Evolutionary conservation across 2,797 vertebrate species (phyloP).

Genomic region (Takifugu ocellatus): DNA sequence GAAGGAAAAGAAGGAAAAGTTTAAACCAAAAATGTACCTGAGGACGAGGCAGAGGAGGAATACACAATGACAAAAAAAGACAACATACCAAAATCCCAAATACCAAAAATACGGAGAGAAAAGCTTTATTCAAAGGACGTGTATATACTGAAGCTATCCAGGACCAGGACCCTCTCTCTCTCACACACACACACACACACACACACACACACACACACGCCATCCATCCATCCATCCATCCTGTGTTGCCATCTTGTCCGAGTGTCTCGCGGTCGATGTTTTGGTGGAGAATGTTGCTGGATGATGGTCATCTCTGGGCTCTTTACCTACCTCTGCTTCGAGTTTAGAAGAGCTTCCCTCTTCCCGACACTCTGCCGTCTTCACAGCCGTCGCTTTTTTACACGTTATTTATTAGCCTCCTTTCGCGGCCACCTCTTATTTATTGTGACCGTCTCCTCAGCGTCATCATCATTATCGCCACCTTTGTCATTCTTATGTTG

Average conservation of each 20-base stretch:
- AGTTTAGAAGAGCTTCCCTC: slow-evolving; percentile 36
- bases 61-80: slow-evolving; percentile 74
- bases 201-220: slow-evolving; percentile 38
- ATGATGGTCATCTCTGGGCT: slow-evolving; percentile 45
- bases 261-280: slow-evolving; percentile 29
- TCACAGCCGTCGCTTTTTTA: slow-evolving; percentile 17
- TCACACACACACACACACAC: slow-evolving; percentile 30
- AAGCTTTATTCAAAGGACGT: slow-evolving; percentile 94
- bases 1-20: slow-evolving; percentile 64
- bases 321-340: slow-evolving; percentile 69
- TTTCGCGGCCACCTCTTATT: slow-evolving; percentile 53
- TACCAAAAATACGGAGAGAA: slow-evolving; percentile 89
- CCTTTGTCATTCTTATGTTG: slow-evolving; percentile 29
- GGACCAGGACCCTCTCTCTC: slow-evolving; percentile 70
- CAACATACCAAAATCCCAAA: slow-evolving; percentile 82
- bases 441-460: slow-evolving; percentile 56
- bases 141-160: slow-evolving; percentile 84
- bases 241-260: slow-evolving; percentile 43
- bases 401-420: slow-evolving; percentile 61
- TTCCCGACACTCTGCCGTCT: slow-evolving; percentile 16
- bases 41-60: slow-evolving; percentile 63
- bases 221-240: slow-evolving; percentile 52
- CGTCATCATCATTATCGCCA: slow-evolving; percentile 37
- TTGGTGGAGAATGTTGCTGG: slow-evolving; percentile 36
- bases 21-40: slow-evolving; percentile 80